Base-by-base conservation (phyloP, 2,113 vertebrate genomes). In the Pitta sordida region DNA sequence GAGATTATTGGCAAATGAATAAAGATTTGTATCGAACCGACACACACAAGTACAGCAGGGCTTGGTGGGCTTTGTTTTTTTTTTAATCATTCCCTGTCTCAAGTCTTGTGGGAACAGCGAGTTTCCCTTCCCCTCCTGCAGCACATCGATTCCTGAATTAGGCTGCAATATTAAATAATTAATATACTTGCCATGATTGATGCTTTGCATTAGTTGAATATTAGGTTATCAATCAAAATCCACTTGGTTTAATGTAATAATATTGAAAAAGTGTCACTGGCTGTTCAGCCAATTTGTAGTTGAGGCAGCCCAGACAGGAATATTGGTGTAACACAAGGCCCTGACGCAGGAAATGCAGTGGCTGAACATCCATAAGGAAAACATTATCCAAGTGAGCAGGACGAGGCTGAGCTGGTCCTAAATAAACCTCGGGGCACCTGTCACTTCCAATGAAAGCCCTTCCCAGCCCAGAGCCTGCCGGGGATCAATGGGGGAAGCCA, bases 191-290 rank as follows among this genome's bases (percentile, higher is more conserved):
- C 99, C 98, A 97, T 99, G 99, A 99, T 99, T 99, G 99, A 99
- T 99, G 99, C 97, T 99, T 99, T 99, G 98, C 99, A 99, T 99
- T 99, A 99, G 99, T 98, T 98, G 98, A 99, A 99, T 99, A 99
- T 99, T 99, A 99, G 99, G 98, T 99, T 99, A 99, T 99, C 99
- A 99, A 99, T 99, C 99, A 99, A 99, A 99, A 99, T 99, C 99
- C 99, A 99, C 99, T 99, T 99, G 99, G 98, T 99, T 99, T 99
- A 99, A 99, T 99, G 99, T 98, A 99, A 99, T 99, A 99, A 99
- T 99, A 99, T 99, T 99, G 99, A 99, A 99, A 99, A 99, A 99
- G 98, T 99, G 99, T 99, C 99, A 99, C 74, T 98, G 98, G 97
- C 98, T 98, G 99, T 99, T 99, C 97, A 98, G 98, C 98, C 99